Base-by-base conservation (phyloP, 2,888 invertebrate genomes). In the Phoenoteleia sp. region DNA sequence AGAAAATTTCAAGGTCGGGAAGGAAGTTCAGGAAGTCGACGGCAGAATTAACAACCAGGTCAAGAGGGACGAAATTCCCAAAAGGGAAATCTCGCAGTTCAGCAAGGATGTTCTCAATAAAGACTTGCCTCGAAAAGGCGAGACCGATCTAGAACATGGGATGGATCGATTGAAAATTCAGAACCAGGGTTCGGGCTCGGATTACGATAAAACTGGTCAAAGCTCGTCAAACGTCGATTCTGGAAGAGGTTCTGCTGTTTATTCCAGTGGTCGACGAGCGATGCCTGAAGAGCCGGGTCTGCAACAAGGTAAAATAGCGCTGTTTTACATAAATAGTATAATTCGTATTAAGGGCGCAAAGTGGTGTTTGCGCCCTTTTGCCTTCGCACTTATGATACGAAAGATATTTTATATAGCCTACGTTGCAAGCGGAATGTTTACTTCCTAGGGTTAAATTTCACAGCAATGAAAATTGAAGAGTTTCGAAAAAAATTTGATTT, bases 181-280 rank as follows among this genome's bases (percentile, higher is more conserved):
- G 56, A 91, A 92, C 83, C 92, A 92, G 39, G 93, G 93, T 27
- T 92, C 92, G 3, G 91, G 94, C 89, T 92, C 95, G 91, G 97
- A 97, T 94, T 97, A 97, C 90, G 97, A 97, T 91, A 97, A 97
- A 92, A 95, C 96, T 60, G 96, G 96, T 4, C 96, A 96, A 87
- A 96, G 96, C 11, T 95, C 95, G 0, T 97, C 96, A 0, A 97
- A 97, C 91, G 96, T 96, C 21, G 97, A 97, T 93, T 97, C 97
- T 0, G 97, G 97, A 17, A 94, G 97, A 87, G 97, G 97, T n/a
- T 97, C 97, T 91, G 97, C 97, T 5, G 96, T 97, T 52, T 97
- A 97, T 93, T 97, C 97, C 42, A 97, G 97, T 90, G 97, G 96
- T 1, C 94, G 96, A 84, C 94, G 96, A 89, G 95, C 95, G 47